phyloP scores from a whole-genome alignment of 2,797 vertebrate species.

The Hafferia zeledoni region DNA sequence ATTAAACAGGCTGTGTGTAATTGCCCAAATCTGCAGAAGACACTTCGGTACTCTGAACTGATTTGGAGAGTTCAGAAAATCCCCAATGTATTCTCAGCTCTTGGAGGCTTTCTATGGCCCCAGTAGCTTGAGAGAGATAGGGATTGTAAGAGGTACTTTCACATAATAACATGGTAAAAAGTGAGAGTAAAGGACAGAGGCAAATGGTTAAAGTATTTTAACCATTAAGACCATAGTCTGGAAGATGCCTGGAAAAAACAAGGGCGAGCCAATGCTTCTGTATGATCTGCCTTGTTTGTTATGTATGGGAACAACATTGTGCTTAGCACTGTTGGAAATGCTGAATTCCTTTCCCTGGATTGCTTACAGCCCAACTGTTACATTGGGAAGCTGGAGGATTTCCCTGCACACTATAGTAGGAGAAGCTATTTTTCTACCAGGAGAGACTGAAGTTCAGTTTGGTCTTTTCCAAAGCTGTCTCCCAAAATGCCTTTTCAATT shows the following conservation, averaged over 20 bases:
- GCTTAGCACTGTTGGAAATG: neutral
- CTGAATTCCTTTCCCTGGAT: neutral
- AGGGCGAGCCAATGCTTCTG: neutral
- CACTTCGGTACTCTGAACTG: neutral
- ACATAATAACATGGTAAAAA: neutral
- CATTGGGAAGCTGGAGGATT: neutral
- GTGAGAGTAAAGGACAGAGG: neutral
- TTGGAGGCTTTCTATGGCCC: neutral
- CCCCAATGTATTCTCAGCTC: neutral
- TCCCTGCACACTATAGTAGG: neutral
- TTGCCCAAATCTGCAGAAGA: neutral
- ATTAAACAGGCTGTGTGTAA: neutral
- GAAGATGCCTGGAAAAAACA: neutral
- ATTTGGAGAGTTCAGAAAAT: neutral
- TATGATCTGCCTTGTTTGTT: neutral
- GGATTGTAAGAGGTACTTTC: constrained; percentile 8
- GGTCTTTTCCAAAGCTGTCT: neutral
- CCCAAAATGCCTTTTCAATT: neutral
- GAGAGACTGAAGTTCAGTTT: neutral
- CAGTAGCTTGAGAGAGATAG: neutral
- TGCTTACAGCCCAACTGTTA: neutral
- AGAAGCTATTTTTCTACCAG: neutral
- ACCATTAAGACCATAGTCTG: neutral
- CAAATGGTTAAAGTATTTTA: neutral
- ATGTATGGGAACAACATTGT: neutral